These are phyloP conservation scores for Heloderma charlesbogerti DNA, from an alignment of 2,113 vertebrate genomes.

Conservation along the genomic window DNA sequence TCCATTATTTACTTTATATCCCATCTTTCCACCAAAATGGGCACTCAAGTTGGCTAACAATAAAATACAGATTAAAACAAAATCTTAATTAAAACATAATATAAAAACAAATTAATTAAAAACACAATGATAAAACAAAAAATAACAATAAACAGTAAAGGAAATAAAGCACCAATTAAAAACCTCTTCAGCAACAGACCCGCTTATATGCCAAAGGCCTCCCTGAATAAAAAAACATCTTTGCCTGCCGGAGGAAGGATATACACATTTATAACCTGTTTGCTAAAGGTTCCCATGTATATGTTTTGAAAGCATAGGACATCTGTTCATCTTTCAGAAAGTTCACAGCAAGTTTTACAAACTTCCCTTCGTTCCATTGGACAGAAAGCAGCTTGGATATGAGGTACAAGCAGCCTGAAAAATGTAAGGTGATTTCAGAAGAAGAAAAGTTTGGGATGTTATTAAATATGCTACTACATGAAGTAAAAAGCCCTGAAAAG, in stretches of 20 bases:
- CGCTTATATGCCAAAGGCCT: neutral
- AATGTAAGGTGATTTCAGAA: constrained; percentile 64
- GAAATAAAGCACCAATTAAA: neutral
- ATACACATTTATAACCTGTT: constrained; percentile 47
- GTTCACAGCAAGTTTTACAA: constrained; percentile 67
- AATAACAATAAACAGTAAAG: too few species aligned
- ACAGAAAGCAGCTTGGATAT: constrained; percentile 57
- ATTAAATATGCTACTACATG: constrained; percentile 63
- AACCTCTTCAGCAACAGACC: neutral
- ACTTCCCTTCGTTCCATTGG: constrained; percentile 41
- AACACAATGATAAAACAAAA: too few species aligned
- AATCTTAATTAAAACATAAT: too few species aligned
- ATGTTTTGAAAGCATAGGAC: constrained; percentile 54
- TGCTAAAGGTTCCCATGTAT: constrained; percentile 53
- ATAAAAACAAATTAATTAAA: too few species aligned
- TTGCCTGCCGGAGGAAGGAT: neutral
- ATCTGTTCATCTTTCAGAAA: constrained; percentile 74
- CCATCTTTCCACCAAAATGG: too few species aligned
- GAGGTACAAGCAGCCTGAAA: constrained; percentile 66
- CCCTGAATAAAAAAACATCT: too few species aligned
- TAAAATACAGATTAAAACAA: too few species aligned
- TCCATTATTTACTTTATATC: too few species aligned
- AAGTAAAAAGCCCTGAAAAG: constrained; percentile 54
- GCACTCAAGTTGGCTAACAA: too few species aligned
- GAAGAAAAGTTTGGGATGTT: neutral